phyloP scores from a whole-genome alignment of 2,113 vertebrate genomes.

The Numenius arquata region DNA sequence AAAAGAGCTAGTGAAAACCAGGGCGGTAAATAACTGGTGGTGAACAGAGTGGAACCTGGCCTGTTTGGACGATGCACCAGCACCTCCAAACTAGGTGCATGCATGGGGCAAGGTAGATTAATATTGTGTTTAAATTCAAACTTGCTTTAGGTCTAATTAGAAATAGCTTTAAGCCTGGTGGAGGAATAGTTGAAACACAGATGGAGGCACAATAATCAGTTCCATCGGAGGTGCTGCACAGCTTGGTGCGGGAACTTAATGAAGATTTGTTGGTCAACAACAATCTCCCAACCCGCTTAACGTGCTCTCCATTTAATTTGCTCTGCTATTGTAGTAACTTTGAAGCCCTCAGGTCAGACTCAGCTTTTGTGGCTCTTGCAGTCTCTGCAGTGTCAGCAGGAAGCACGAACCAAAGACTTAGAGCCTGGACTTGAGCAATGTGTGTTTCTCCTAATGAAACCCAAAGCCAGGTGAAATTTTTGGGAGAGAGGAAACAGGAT shows the following conservation, averaged over 20 bases:
- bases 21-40: not conserved
- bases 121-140: too few relatives aligned
- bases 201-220: not conserved
- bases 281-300: not conserved
- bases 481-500: constrained; percentile 48
- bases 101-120: not conserved
- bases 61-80: not conserved
- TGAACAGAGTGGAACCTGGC: not conserved
- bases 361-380: not conserved
- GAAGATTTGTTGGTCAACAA: constrained; percentile 51
- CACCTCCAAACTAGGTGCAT: not conserved
- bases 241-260: constrained; percentile 1
- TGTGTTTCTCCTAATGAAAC: constrained; percentile 33
- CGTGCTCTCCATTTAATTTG: not conserved
- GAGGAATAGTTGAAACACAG: not conserved
- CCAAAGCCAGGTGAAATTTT: constrained; percentile 50
- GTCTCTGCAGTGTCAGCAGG: constrained; percentile 28
- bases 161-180: not conserved
- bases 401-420: not conserved
- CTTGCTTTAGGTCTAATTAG: too few relatives aligned
- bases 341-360: not conserved
- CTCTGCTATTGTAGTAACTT: not conserved
- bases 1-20: not conserved
- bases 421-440: not conserved
- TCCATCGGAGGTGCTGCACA: not conserved